Conservation (phyloP, 1,140 invertebrate species). For the Daktulosphaira vitifoliae region DNA sequence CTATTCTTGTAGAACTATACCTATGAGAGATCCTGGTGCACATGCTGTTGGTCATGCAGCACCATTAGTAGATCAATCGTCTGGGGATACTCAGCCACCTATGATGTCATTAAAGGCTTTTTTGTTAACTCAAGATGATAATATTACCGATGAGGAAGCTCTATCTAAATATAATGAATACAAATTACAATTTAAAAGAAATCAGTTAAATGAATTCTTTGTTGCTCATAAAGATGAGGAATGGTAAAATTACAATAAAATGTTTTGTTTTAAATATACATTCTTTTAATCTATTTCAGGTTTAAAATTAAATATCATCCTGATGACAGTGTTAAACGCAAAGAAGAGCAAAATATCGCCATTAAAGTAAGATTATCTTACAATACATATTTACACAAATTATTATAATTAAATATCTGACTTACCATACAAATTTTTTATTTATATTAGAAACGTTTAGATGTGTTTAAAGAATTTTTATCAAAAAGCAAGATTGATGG, state of each 20-base stretch:
- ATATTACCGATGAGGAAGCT: constrained; percentile 93
- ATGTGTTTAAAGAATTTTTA: constrained; percentile 82
- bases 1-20: constrained; percentile 2
- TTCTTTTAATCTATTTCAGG: constrained; percentile 55
- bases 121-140: constrained; percentile 90
- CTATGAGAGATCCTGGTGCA: constrained; percentile 13
- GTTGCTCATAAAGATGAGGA: constrained; percentile 98
- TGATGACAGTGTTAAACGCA: constrained; percentile 84
- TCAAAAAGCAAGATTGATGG: constrained; percentile 63
- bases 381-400: not conserved
- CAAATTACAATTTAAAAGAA: constrained; percentile 90
- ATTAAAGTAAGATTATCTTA: constrained; percentile 58
- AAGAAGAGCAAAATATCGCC: constrained; percentile 73
- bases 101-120: constrained; percentile 98
- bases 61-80: constrained; percentile 16
- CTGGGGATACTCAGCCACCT: constrained; percentile 66
- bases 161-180: constrained; percentile 97
- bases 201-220: constrained; percentile 98
- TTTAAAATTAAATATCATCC: constrained; percentile 99
- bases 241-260: constrained; percentile 64
- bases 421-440: constrained; percentile 29
- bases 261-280: not conserved
- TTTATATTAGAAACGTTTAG: constrained; percentile 65
- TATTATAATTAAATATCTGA: not conserved
- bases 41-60: constrained; percentile 11